Evolutionary conservation across 2,888 invertebrate species (phyloP).

Genomic region (Drosophila cracens): DNA sequence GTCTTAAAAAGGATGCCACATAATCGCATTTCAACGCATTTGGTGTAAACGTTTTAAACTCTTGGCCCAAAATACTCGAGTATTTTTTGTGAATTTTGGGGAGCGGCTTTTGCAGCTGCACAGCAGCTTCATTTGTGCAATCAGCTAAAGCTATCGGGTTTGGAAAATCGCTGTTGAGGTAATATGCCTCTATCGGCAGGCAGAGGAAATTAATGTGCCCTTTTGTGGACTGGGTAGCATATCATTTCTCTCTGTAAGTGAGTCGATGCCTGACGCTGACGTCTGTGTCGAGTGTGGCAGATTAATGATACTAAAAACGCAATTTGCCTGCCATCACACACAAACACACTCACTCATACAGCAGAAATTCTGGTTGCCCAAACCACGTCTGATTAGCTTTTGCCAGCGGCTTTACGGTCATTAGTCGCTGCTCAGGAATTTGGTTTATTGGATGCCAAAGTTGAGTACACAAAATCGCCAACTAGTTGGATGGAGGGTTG

Average conservation of each 20-base stretch:
- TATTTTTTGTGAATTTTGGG: slow-evolving; percentile 4
- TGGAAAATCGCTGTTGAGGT: slow-evolving; percentile 57
- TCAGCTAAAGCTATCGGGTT: slow-evolving; percentile 68
- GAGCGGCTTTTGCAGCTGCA: slow-evolving; percentile 36
- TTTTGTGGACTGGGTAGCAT: slow-evolving; percentile 63
- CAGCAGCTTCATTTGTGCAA: slow-evolving; percentile 65
- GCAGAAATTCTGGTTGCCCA: slow-evolving; percentile 29
- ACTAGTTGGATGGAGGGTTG: slow-evolving; percentile 35
- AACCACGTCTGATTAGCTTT: slow-evolving; percentile 68
- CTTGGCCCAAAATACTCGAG: slow-evolving; percentile 38
- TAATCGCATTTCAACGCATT: slow-evolving; percentile 45
- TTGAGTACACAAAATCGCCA: slow-evolving; percentile 62
- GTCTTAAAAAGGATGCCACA: slow-evolving; percentile 27
- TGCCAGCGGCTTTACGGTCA: slow-evolving; percentile 71
- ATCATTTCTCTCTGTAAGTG: slow-evolving; percentile 37
- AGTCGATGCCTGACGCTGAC: slow-evolving; percentile 67
- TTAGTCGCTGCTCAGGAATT: slow-evolving; percentile 73
- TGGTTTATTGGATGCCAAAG: slow-evolving; percentile 71
- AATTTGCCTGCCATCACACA: slow-evolving; percentile 48
- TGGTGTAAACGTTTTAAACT: slow-evolving; percentile 42
- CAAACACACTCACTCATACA: slow-evolving; percentile 26
- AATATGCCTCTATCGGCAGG: slow-evolving; percentile 59
- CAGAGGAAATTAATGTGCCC: slow-evolving; percentile 83
- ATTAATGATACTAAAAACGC: slow-evolving; percentile 75
- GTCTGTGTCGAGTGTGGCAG: slow-evolving; percentile 69